phyloP scores from a whole-genome alignment of 1,140 invertebrate genomes.

The Drosophila mayri region DNA sequence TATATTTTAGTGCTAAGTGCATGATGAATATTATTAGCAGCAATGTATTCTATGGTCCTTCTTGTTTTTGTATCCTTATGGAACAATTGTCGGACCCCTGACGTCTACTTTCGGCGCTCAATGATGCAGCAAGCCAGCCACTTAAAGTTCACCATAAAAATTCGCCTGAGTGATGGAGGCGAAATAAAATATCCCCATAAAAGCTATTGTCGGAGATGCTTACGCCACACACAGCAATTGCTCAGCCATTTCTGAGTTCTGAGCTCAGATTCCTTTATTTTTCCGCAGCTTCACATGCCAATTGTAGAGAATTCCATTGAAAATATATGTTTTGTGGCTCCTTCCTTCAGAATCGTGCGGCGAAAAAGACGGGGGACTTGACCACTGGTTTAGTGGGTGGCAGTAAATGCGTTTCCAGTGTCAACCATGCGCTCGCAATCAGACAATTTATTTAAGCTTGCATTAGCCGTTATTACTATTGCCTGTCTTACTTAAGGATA shows the following conservation, averaged over 20 bases:
- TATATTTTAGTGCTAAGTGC: conserved; percentile 16
- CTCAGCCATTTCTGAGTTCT: conserved; percentile 13
- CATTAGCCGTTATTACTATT: conserved; percentile 73
- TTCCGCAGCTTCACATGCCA: conserved; percentile 4
- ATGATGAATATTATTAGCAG: conserved; percentile 17
- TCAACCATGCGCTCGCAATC: conserved; percentile 54
- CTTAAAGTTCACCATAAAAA: conserved; percentile 66
- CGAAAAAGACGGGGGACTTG: not conserved
- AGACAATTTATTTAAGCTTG: conserved; percentile 71
- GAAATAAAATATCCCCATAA: conserved; percentile 50
- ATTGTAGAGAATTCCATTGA: conserved; percentile 3
- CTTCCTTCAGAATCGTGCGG: not conserved
- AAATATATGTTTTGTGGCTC: conserved; percentile 24
- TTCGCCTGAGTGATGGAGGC: conserved; percentile 44
- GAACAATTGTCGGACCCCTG: conserved; percentile 4
- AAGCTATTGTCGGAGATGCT: conserved; percentile 17
- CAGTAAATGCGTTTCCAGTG: conserved; percentile 73
- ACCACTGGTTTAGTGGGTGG: conserved; percentile 1
- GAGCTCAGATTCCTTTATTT: conserved; percentile 2
- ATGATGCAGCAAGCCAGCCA: conserved; percentile 53
- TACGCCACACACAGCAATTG: conserved; percentile 22
- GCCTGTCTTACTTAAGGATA: conserved; percentile 66
- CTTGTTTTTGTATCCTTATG: conserved; percentile 12
- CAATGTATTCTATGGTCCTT: conserved; percentile 10
- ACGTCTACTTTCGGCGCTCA: conserved; percentile 19